Evolutionary conservation across 2,797 vertebrate species (phyloP), one percentile per base, ranked within the genome.

Genomic region (Thalassophryne amazonica): DNA sequence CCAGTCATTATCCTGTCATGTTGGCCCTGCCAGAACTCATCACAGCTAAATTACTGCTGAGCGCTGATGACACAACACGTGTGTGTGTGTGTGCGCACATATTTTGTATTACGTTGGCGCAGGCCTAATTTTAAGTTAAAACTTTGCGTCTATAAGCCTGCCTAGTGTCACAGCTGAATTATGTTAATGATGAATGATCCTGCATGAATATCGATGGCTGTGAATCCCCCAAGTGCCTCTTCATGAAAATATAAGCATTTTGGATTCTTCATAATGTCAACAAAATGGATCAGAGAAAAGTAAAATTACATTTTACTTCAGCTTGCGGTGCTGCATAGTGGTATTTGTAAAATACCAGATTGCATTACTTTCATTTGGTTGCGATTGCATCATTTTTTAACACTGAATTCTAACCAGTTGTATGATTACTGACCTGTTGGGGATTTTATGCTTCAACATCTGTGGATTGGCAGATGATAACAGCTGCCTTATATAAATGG

Each of bases 1-100:
- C 51, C 27, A 54, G 45, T 81, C 73, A 84, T 85, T 86, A 81
- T 72, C 72, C 50, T 76, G 74, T 83, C 74, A 72, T 57, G 41
- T 58, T 43, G 17, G 41, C 40, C 28, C 49, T 61, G 68, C 46
- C 51, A 68, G 65, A 69, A 67, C 59, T 59, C 59, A 82, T 83
- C 65, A 63, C 41, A 45, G 36, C 23, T 38, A 78, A 82, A 78
- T 77, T 61, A 76, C 61, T 63, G 38, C 49, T 49, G 42, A 72
- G 34, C 60, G 36, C 34, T 46, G 45, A 62, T 63, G 30, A 76
- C 54, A 56, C 12, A 45, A 7, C 69, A 34, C 7, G 7, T 21
- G 10, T 28, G 13, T 16, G 12, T 45, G 17, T 34, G 14, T 31
- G 11, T 28, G 6, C 51, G 22, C 15, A 13, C 23, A 17, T 8